Percentiles rank a stretch among this genome's conserved stretches.
phyloP scores from a whole-genome alignment of 2,113 vertebrate species.

The Cyprinodon brontotheroides region DNA sequence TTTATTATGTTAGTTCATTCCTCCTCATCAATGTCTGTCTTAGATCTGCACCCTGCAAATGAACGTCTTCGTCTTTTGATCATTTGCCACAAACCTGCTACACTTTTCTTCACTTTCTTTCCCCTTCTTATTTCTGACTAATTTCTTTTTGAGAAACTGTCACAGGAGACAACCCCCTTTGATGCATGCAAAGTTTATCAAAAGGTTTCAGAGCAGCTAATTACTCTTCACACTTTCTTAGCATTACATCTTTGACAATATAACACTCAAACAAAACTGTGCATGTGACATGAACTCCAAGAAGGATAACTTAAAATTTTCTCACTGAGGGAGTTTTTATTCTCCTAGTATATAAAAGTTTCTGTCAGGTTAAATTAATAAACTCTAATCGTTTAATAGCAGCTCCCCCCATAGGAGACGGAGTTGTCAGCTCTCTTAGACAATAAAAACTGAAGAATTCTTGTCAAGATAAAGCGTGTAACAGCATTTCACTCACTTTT shows the following conservation, averaged over 20 bases:
- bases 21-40: conserved; percentile 35
- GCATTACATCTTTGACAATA: conserved; percentile 43
- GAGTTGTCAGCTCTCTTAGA: conserved; percentile 38
- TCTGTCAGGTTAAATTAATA: conserved; percentile 35
- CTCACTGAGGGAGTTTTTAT: conserved; percentile 20
- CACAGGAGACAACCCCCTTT: conserved; percentile 58
- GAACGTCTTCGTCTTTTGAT: conserved; percentile 62
- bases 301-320: conserved; percentile 25
- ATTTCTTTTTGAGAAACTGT: conserved; percentile 58
- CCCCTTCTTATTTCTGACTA: conserved; percentile 34
- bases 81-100: conserved; percentile 36
- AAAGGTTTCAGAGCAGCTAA: conserved; percentile 60
- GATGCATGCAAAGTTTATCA: conserved; percentile 62
- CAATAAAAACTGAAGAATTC: conserved; percentile 16
- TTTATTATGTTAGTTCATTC: conserved; percentile 36
- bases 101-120: conserved; percentile 30
- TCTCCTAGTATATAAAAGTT: conserved; percentile 15
- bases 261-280: conserved; percentile 43
- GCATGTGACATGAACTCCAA: conserved; percentile 25
- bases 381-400: conserved; percentile 12
- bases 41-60: conserved; percentile 50
- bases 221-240: conserved; percentile 55
- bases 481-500: conserved; percentile 15
- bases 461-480: conserved; percentile 22
- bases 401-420: conserved; percentile 23